A percentile compares a stretch with the other conserved stretches of the same genome.
Evolutionary conservation across 2,888 invertebrate species (phyloP).

Genomic region (Dicyrtomina minuta): DNA sequence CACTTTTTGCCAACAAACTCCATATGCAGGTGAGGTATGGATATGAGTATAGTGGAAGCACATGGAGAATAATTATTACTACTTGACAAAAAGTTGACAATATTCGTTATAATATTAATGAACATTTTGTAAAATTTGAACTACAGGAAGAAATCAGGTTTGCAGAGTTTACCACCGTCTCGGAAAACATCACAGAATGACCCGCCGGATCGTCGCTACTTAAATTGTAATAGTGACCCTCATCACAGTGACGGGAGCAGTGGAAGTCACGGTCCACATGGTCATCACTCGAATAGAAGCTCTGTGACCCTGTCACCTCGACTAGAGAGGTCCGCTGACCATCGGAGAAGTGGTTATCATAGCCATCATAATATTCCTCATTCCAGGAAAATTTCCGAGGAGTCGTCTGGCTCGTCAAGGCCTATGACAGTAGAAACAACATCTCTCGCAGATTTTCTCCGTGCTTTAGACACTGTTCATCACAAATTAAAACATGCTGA

Average conservation of each 20-base stretch:
- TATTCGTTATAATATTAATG: too few species aligned
- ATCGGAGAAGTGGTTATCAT: conserved; percentile 34
- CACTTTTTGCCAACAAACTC: too few species aligned
- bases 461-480: conserved; percentile 73
- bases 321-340: conserved; percentile 15
- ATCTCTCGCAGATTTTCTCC: conserved; percentile 76
- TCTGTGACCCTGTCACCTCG: conserved; percentile 8
- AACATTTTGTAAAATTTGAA: not conserved
- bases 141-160: conserved; percentile 11
- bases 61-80: too few species aligned
- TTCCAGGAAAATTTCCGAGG: conserved; percentile 42
- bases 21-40: too few species aligned
- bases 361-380: conserved; percentile 19
- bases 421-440: conserved; percentile 68
- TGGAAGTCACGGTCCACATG: not conserved
- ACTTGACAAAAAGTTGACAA: too few species aligned
- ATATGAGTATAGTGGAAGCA: too few species aligned
- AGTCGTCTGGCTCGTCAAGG: conserved; percentile 16
- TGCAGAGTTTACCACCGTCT: conserved; percentile 13
- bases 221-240: not conserved
- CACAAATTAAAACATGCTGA: conserved; percentile 39
- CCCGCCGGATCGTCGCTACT: conserved; percentile 5
- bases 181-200: conserved; percentile 37
- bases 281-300: not conserved
- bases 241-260: not conserved